Base-by-base conservation (phyloP, 2,888 invertebrate genomes). In the Mimachlamys varia region DNA sequence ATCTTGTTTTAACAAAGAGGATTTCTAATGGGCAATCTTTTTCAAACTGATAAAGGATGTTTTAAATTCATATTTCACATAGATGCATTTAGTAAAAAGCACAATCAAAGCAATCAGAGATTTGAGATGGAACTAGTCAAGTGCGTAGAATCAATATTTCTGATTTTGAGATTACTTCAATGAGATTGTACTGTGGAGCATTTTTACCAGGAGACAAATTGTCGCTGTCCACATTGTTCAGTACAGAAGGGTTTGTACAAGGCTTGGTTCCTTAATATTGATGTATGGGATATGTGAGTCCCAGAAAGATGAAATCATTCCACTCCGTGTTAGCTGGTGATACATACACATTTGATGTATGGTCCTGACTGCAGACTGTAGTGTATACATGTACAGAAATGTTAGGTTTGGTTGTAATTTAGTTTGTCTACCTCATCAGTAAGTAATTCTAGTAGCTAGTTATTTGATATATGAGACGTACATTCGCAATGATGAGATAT, bases 131-230 rank as follows among this genome's bases (percentile, higher is more conserved):
- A 76, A 76, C 27, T 33, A 76, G 76, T 76, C 76, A 27, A 22
- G 76, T 76, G 76, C 33, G 0, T 76, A 76, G 76, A 76, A 76
- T 76, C 76, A 76, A 76, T 76, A 76, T 76, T 76, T 44, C 44
- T 44, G 44, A 44, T 44, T n/a, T 44, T 33, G 27, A 76, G 76
- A 76, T 76, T 10, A 53, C 53, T 19, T 53, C 53, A 53, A 53
- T 76, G 76, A 33, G 76, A 76, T 76, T 76, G 12, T 12, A 33
- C 76, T 76, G 58, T 27, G 76, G 76, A 17, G 62, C 76, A 27
- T 27, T 27, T 15, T 27, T 5, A 44, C 44, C 44, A 76, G 76
- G 76, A 76, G 76, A 76, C 76, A 76, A 76, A 76, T 76, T 76
- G 76, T 76, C 76, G 27, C 76, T 27, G 76, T 76, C 76, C 76